Base-by-base conservation (phyloP, 2,888 invertebrate species). In the Diadegma fenestrale region DNA sequence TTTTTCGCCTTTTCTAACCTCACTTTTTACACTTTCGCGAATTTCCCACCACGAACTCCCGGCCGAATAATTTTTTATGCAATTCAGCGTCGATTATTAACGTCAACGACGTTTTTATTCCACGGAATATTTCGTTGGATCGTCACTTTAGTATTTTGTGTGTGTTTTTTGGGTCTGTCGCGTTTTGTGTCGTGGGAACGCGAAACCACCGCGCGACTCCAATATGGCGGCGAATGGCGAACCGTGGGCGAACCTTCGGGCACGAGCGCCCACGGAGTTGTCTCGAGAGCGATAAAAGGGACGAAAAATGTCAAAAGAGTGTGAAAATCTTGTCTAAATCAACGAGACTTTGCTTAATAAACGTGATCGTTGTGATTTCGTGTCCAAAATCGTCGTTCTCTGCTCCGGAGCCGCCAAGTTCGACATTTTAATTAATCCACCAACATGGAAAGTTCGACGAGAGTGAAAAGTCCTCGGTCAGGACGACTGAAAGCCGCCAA, bases 401-500 rank as follows among this genome's bases (percentile, higher is more conserved):
- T 33, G 33, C 5, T n/a, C n/a, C n/a, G n/a, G n/a, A n/a, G 5
- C 5, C 33, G 33, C 33, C 5, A 2, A 4, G 33, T 33, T 2
- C 33, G 33, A 33, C 33, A 33, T 33, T 5, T 5, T 5, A 4
- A 7, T 37, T 7, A 37, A 17, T 45, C 2, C 2, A 43, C 8
- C 12, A 51, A 26, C 58, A 86, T 86, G 85, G 77, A 86, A 51
- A 51, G 72, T 14, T 58, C 75, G 14, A 80, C 51, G 41, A 80
- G 68, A 12, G 33, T 22, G 0, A 76, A 54, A 61, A 76, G 66
- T 58, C 58, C 83, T 68, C 68, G 73, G 12, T 77, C 83, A 19
- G 72, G 76, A 0, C 83, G 75, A 43, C 41, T 66, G 33, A 86
- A 86, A 43, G 80, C 77, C 0, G 72, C 82, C 1, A 72, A 73